phyloP scores from a whole-genome alignment of 2,113 vertebrate species.

The Coryphaenoides rupestris region DNA sequence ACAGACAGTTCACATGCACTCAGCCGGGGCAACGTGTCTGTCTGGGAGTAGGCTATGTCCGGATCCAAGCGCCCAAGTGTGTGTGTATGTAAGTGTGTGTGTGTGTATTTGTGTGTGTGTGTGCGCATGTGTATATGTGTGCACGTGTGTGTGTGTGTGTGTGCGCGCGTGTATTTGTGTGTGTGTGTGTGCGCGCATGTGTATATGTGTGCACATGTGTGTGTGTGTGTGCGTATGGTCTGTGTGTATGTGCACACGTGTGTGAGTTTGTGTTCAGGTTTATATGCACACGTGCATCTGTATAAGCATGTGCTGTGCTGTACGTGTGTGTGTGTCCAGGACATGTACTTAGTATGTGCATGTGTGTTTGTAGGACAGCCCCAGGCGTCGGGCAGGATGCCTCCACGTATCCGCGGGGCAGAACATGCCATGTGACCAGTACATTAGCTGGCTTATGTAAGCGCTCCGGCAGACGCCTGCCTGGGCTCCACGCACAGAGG shows the following conservation, averaged over 20 bases:
- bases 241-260: constrained; percentile 34
- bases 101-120: too few species aligned
- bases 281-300: not conserved
- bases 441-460: constrained; percentile 79
- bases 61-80: not conserved
- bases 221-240: not conserved
- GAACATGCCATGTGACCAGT: constrained; percentile 77
- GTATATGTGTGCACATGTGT: constrained; percentile 25
- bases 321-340: constrained; percentile 33
- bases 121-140: not conserved
- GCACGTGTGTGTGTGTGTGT: constrained; percentile 14
- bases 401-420: constrained; percentile 61
- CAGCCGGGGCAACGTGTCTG: constrained; percentile 39
- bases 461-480: constrained; percentile 54
- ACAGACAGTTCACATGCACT: constrained; percentile 60
- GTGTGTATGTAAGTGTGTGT: not conserved
- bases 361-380: constrained; percentile 59
- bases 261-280: not conserved
- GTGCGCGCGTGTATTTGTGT: constrained; percentile 30
- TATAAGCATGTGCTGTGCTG: constrained; percentile 23
- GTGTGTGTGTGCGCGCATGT: constrained; percentile 31
- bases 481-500: constrained; percentile 56
- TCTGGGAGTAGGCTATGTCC: not conserved
- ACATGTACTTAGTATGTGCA: constrained; percentile 54
- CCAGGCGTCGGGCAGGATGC: constrained; percentile 68